phyloP scores from a whole-genome alignment of 2,113 vertebrate species.

The Cepphus grylle region DNA sequence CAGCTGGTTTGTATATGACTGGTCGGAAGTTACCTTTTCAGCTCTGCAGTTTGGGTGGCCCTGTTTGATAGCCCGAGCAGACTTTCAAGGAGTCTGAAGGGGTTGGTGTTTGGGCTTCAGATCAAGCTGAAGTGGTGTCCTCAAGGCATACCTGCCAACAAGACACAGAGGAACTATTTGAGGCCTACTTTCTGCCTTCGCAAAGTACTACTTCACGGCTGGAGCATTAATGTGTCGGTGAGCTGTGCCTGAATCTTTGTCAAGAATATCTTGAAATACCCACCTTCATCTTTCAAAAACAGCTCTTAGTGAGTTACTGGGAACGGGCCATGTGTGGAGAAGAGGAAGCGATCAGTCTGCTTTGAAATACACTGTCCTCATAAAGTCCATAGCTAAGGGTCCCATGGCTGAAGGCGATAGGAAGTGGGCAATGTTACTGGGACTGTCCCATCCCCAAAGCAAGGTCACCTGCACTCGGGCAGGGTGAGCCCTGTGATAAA shows the following conservation, averaged over 20 bases:
- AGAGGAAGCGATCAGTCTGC: not conserved
- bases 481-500: not conserved
- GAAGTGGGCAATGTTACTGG: not conserved
- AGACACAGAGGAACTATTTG: not conserved
- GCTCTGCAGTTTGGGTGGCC: not conserved
- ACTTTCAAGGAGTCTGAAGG: not conserved
- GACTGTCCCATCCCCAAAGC: not conserved
- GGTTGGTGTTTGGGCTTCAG: not conserved
- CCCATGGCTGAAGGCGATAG: rapidly evolving
- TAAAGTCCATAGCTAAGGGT: not conserved
- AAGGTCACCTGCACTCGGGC: not conserved
- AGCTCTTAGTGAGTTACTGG: not conserved
- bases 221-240: not conserved
- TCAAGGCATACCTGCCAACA: not conserved
- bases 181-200: not conserved
- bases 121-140: not conserved
- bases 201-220: not conserved
- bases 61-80: not conserved
- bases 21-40: not conserved
- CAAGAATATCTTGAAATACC: not conserved
- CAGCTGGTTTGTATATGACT: not conserved
- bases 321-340: not conserved
- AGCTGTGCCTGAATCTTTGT: not conserved
- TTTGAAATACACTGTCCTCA: not conserved
- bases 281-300: not conserved